Evolutionary conservation across 2,113 vertebrate genomes (phyloP).

Genomic region (Aptenodytes patagonicus): DNA sequence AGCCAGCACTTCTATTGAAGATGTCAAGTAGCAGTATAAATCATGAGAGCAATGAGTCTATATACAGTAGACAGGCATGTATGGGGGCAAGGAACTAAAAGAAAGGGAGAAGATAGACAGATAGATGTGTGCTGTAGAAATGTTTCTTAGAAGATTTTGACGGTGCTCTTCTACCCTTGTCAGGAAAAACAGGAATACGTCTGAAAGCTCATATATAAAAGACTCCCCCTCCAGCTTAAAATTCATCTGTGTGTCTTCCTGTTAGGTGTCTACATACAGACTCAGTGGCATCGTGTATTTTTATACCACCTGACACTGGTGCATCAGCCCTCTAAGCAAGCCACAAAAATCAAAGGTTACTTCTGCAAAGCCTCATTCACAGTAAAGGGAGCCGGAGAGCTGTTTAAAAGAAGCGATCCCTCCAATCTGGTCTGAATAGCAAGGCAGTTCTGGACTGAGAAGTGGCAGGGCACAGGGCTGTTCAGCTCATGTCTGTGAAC

Average conservation of each 20-base stretch:
- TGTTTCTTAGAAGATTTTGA: constrained; percentile 39
- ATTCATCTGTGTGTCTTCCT: not conserved
- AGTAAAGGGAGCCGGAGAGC: not conserved
- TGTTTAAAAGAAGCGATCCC: not conserved
- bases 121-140: not conserved
- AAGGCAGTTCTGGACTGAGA: not conserved
- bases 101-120: constrained; percentile 1
- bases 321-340: not conserved
- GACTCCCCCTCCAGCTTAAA: not conserved
- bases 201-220: constrained; percentile 13
- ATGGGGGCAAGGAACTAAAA: not conserved
- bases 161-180: not conserved
- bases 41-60: not conserved
- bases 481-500: not conserved
- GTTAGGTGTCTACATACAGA: not conserved
- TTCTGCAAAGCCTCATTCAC: not conserved
- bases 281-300: not conserved
- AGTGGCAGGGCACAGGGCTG: not conserved
- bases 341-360: not conserved
- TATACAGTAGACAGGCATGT: constrained; percentile 12
- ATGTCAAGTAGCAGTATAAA: constrained; percentile 25
- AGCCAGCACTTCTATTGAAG: not conserved
- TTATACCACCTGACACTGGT: not conserved
- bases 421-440: not conserved
- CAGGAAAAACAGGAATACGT: constrained; percentile 9